phyloP scores from a whole-genome alignment of 1,140 invertebrate genomes.

The Aleiodes sp. region DNA sequence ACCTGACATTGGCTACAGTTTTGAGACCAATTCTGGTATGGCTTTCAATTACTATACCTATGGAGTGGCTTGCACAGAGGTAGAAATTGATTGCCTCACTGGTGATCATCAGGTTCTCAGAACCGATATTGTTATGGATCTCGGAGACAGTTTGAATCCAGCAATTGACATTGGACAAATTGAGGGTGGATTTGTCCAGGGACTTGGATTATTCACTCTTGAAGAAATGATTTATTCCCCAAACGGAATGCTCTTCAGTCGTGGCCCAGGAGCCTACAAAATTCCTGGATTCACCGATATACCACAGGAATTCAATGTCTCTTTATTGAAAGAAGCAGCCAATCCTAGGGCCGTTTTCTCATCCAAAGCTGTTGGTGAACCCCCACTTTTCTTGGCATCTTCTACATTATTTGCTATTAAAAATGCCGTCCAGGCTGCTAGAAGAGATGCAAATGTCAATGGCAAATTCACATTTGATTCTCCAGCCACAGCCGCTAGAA shows the following conservation, averaged over 20 bases:
- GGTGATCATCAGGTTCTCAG: slow-evolving; percentile 86
- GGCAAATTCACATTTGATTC: slow-evolving; percentile 81
- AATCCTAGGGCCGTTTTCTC: slow-evolving; percentile 94
- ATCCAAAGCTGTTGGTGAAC: slow-evolving; percentile 97
- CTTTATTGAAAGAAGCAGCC: slow-evolving; percentile 85
- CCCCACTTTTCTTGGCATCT: slow-evolving; percentile 89
- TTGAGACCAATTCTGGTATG: slow-evolving; percentile 75
- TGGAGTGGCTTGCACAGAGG: slow-evolving; percentile 82
- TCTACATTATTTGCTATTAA: slow-evolving; percentile 91
- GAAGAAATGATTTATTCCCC: slow-evolving; percentile 90
- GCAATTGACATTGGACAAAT: slow-evolving; percentile 97
- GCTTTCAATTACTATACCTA: slow-evolving; percentile 85
- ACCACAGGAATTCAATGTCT: slow-evolving; percentile 92
- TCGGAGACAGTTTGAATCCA: slow-evolving; percentile 92
- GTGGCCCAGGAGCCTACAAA: slow-evolving; percentile 94
- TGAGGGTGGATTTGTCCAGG: slow-evolving; percentile 94
- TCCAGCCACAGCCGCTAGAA: slow-evolving; percentile 88
- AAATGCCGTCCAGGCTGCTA: slow-evolving; percentile 84
- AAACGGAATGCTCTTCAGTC: slow-evolving; percentile 80
- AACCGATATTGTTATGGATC: slow-evolving; percentile 96
- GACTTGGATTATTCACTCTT: slow-evolving; percentile 90
- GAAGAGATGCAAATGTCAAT: slow-evolving; percentile 73
- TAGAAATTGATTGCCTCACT: slow-evolving; percentile 89
- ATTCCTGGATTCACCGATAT: slow-evolving; percentile 91
- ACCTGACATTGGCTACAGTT: slow-evolving; percentile 81